Conservation (phyloP, 1,140 invertebrate species). For the Brachionus manjavacas region DNA sequence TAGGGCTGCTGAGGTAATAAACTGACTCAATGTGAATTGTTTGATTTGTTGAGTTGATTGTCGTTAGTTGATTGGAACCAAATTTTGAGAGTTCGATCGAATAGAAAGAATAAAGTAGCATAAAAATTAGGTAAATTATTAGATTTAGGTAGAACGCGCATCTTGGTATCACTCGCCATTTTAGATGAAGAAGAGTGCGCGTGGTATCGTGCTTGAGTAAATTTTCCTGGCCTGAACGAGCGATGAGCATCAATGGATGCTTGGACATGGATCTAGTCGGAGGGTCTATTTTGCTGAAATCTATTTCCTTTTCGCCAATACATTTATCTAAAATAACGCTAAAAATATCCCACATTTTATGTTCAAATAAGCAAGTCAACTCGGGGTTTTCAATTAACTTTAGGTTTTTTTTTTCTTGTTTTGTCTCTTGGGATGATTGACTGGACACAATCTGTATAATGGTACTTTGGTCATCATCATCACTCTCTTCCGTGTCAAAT, state of each 20-base stretch:
- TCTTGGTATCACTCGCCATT: constrained; percentile 27
- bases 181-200: constrained; percentile 23
- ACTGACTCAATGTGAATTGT: background rate
- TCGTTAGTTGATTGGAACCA: background rate
- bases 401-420: background rate
- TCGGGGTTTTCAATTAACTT: constrained; percentile 19
- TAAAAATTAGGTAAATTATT: constrained; percentile 31
- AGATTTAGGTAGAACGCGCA: constrained; percentile 39
- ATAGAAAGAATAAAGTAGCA: constrained; percentile 18
- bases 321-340: constrained; percentile 33
- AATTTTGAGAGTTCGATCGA: constrained; percentile 12
- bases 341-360: constrained; percentile 40
- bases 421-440: background rate
- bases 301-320: constrained; percentile 25
- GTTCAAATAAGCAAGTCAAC: background rate
- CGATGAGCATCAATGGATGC: constrained; percentile 34
- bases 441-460: background rate
- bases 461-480: background rate
- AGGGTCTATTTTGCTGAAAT: constrained; percentile 33
- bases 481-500: background rate
- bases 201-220: constrained; percentile 31
- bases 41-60: background rate
- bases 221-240: constrained; percentile 36
- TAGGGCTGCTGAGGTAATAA: background rate
- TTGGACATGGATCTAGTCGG: background rate